Evolutionary conservation across 2,113 vertebrate genomes (phyloP).

Genomic region (Illadopsis cleaveri): DNA sequence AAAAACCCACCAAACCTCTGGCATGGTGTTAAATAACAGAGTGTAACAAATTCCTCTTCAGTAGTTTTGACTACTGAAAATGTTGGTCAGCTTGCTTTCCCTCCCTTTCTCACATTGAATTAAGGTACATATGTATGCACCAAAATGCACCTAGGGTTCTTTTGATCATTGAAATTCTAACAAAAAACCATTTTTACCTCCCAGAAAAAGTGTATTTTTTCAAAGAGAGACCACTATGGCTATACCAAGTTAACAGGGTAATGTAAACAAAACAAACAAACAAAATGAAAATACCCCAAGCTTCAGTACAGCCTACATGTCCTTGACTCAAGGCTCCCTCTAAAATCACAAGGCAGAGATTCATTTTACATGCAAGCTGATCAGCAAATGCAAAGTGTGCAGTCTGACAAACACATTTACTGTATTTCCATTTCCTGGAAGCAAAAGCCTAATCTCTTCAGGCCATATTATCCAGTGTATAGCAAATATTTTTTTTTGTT

Average conservation of each 20-base stretch:
- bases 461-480: neutral
- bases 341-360: neutral
- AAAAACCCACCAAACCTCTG: rapidly evolving
- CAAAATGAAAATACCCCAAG: neutral
- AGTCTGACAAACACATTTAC: neutral
- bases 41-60: neutral
- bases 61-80: neutral
- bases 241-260: neutral
- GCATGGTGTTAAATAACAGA: neutral
- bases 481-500: neutral
- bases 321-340: neutral
- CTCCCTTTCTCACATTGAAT: neutral
- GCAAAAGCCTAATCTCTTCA: neutral
- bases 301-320: neutral
- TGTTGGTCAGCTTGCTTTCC: neutral
- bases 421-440: neutral
- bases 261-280: neutral
- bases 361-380: neutral
- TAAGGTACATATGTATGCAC: neutral
- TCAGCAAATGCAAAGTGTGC: neutral
- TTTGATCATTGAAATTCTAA: neutral
- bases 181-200: neutral
- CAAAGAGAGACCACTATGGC: neutral
- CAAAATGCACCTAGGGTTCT: neutral
- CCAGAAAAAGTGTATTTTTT: neutral